phyloP scores from a whole-genome alignment of 1,140 invertebrate genomes.

The Teleopsis dalmanni region DNA sequence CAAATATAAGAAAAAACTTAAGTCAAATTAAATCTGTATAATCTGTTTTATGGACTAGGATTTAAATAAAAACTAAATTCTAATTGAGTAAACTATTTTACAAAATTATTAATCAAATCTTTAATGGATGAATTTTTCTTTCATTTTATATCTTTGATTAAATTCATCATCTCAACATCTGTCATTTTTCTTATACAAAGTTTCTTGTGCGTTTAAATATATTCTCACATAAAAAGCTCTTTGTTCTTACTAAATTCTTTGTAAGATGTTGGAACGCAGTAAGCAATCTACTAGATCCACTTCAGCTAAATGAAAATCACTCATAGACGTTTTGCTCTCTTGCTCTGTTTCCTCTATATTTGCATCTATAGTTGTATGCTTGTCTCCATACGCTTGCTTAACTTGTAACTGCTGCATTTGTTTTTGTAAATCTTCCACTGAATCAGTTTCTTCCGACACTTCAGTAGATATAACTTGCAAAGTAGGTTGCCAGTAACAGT shows the following conservation, averaged over 20 bases:
- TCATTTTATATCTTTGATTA: not conserved
- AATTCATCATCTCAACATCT: not conserved
- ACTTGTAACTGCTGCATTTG: constrained; percentile 29
- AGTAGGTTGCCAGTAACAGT: constrained; percentile 56
- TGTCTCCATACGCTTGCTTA: constrained; percentile 40
- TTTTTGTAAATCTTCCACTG: constrained; percentile 28
- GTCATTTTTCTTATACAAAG: not conserved
- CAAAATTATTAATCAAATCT: too few species aligned
- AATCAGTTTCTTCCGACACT: constrained; percentile 18
- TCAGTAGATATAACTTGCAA: constrained; percentile 41
- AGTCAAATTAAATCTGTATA: not conserved
- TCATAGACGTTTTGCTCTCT: constrained; percentile 59
- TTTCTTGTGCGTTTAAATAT: not conserved
- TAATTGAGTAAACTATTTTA: too few species aligned
- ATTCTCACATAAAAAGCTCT: not conserved
- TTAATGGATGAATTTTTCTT: too few species aligned
- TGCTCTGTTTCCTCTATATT: constrained; percentile 45
- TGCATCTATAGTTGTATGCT: constrained; percentile 15
- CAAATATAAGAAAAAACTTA: constrained; percentile 15
- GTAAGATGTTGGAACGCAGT: constrained; percentile 67
- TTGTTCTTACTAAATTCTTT: constrained; percentile 52
- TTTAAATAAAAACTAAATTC: too few species aligned
- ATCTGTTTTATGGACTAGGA: too few species aligned
- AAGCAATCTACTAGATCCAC: constrained; percentile 65
- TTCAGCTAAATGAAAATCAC: constrained; percentile 76